Base-by-base conservation (phyloP, 1,140 invertebrate species). In the Helicoverpa armigera region DNA sequence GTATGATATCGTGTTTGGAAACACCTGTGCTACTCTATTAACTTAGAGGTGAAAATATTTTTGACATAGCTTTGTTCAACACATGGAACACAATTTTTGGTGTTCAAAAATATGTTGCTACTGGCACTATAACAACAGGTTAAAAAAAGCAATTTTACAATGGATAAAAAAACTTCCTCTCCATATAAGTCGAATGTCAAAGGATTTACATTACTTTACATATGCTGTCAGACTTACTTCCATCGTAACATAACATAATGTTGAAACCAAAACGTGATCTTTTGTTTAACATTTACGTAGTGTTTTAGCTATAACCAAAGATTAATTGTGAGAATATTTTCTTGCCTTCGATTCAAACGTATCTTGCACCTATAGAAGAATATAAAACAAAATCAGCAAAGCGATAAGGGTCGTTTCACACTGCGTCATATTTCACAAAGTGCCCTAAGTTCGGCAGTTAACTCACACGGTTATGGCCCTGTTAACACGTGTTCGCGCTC, bases 391-490 rank as follows among this genome's bases (percentile, higher is more conserved):
- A 85, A 86, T 87, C 88, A 88, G 85, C 80, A 82, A 83, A 86
- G 83, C 84, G 90, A 88, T 93, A 93, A 93, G 87, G 88, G 90
- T 81, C 80, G 89, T 89, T 92, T 74, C 86, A 87, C 84, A 88
- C 87, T 88, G 90, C 91, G 91, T 90, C 93, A 94, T 94, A 94
- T 94, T 94, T 94, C 86, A 94, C 88, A 89, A 93, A 93, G 88
- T 89, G 89, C 91, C 91, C 86, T 89, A 94, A 94, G 91, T 94
- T 94, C 84, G 88, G 93, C 93, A 93, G 93, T 94, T 94, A 93
- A 87, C 90, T 89, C 85, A 83, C 86, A 87, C 85, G 90, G 91
- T 94, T 94, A 94, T 94, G 89, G 91, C 91, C 86, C 88, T 93
- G 92, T 94, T 93, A 94, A 94, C 93, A 94, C 93, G 91, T 94